Percentiles rank a stretch among this genome's conserved stretches.
Conservation (phyloP, 2,888 invertebrate genomes). For the Oscheius myriophilus region DNA sequence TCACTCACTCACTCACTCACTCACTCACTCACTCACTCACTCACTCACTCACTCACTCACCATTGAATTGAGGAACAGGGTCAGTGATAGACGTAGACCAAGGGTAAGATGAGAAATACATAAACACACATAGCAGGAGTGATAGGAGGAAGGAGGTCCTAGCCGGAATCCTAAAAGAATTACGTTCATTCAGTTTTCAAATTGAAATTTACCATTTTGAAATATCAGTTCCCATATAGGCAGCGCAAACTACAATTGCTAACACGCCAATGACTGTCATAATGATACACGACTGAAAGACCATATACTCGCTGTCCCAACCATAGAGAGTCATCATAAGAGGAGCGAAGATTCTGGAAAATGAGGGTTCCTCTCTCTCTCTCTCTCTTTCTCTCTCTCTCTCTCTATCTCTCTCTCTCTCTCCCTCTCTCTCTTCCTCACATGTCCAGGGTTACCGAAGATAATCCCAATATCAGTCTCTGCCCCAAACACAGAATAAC, state of each 20-base stretch:
- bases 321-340: conserved; percentile 47
- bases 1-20: too few species aligned
- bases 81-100: conserved; percentile 26
- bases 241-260: conserved; percentile 32
- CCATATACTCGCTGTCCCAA: conserved; percentile 37
- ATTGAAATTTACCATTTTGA: neutral
- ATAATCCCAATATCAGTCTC: conserved; percentile 35
- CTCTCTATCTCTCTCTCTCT: too few species aligned
- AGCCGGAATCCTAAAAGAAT: conserved; percentile 32
- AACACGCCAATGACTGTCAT: conserved; percentile 41
- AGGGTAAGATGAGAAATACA: conserved; percentile 45
- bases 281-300: conserved; percentile 32
- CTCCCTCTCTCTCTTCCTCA: too few species aligned
- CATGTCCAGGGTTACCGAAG: conserved; percentile 37
- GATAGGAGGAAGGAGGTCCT: conserved; percentile 42
- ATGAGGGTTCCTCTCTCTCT: too few species aligned
- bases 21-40: neutral
- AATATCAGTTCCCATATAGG: conserved; percentile 32
- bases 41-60: conserved; percentile 11
- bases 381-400: too few species aligned
- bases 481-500: conserved; percentile 42
- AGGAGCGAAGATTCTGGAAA: conserved; percentile 34
- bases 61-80: conserved; percentile 39
- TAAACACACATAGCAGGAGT: conserved; percentile 33
- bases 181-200: neutral